A percentile compares a stretch with the other conserved stretches of the same genome.
Evolutionary conservation across 2,888 invertebrate species (phyloP).

Genomic region (Netelia melanura): DNA sequence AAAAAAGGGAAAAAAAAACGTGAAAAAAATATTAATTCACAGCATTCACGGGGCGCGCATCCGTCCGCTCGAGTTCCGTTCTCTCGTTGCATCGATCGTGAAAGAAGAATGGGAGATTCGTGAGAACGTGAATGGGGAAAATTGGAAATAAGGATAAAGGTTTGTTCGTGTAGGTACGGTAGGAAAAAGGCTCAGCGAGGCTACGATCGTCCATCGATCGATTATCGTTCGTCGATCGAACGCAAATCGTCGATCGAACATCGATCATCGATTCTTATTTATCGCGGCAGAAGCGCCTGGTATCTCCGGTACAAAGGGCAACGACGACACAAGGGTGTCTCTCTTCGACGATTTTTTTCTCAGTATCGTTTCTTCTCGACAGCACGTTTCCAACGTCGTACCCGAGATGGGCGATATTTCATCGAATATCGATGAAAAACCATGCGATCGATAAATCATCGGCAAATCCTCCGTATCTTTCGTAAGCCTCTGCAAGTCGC

Average conservation of each 20-base stretch:
- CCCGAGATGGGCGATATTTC: constrained; percentile 75
- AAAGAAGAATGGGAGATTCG: constrained; percentile 13
- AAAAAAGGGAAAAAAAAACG: constrained; percentile 27
- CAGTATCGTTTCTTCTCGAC: constrained; percentile 26
- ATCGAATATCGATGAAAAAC: constrained; percentile 8
- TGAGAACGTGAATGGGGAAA: constrained; percentile 14
- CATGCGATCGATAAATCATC: background rate
- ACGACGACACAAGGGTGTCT: constrained; percentile 62
- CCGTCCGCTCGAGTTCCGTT: constrained; percentile 22
- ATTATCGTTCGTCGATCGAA: constrained; percentile 25
- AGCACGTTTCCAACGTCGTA: constrained; percentile 79
- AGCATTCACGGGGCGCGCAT: constrained; percentile 30
- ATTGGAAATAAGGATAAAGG: constrained; percentile 29
- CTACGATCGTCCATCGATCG: constrained; percentile 34
- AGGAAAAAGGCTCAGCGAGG: constrained; percentile 46
- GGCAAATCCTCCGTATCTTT: constrained; percentile 13
- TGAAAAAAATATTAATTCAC: constrained; percentile 26
- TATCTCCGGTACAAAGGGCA: constrained; percentile 83
- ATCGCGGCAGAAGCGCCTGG: constrained; percentile 58
- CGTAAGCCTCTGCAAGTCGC: background rate
- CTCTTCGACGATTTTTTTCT: background rate
- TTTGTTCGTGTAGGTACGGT: constrained; percentile 18
- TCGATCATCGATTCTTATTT: constrained; percentile 7
- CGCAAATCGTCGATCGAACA: constrained; percentile 27
- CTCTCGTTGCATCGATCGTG: constrained; percentile 33